Evolutionary conservation across 2,113 vertebrate genomes (phyloP), one percentile per base, ranked within the genome.

Genomic region (Mungos mungo): DNA sequence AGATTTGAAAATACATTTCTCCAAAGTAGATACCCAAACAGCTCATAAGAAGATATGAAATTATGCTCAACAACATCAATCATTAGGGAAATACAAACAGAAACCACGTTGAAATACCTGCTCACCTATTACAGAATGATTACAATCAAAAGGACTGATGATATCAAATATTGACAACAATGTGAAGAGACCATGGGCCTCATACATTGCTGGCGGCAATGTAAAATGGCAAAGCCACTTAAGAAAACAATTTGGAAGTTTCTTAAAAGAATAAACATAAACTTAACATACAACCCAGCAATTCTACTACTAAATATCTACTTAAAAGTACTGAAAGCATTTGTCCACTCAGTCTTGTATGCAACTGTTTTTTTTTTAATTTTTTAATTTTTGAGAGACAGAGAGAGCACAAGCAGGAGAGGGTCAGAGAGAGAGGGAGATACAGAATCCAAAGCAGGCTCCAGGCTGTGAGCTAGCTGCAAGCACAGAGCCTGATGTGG

Each of bases 261-360:
- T 83, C 63, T 69, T 90, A 76, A 95, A 68, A 94, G 76, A 85
- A 79, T 76, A 90, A 93, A 85, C 50, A 86, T 63, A 94, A 95
- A 93, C 21, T 85, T 50, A 52, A 23, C 50, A 81, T 16, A 87
- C 54, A 52, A 93, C 31, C 50, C 35, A 89, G 66, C 33, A 86
- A 80, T 92, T 96, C 31, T 66, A 92, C 45, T 87, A 11, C 74
- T 83, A 63, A 31, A 82, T 35, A 89, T 31, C 52, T 63, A 88
- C 38, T 27, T n/a, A 85, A 79, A 23, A 96, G n/a, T 76, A 63
- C 95, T 33, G 29, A 86, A 89, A 88, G 84, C 38, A 35, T 72
- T 72, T 84, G 80, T 89, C 27, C 47, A 69, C 12, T 35, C 21
- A 88, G 65, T 71, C 41, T 88, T 96, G n/a, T 45, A 93, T 47